These are phyloP conservation scores for Gambusia affinis DNA, from an alignment of 2,113 vertebrate species.

Conservation along the genomic window DNA sequence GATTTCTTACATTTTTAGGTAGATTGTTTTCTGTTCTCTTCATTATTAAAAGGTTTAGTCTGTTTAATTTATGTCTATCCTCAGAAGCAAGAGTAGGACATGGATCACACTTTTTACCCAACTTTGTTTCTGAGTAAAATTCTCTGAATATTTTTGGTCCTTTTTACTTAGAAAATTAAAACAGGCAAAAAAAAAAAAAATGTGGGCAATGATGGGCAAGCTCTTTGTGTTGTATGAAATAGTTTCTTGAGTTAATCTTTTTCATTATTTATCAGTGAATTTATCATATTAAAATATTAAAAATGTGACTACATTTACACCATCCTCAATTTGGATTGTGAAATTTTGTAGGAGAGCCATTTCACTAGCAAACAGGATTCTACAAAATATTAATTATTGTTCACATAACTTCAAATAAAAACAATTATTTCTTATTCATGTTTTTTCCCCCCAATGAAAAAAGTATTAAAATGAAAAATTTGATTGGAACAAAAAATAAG, in stretches of 20 bases:
- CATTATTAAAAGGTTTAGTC: too few relatives aligned
- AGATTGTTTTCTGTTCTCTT: too few relatives aligned
- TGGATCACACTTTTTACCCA: too few relatives aligned
- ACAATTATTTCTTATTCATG: neutral
- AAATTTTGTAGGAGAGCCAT: neutral
- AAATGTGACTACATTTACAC: neutral
- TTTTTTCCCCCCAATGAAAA: neutral
- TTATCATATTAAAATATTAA: neutral
- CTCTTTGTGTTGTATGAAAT: neutral
- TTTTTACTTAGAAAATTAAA: neutral
- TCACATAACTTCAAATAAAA: neutral
- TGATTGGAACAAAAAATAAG: neutral
- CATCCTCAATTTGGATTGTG: neutral
- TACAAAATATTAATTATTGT: too few relatives aligned
- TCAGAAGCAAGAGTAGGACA: too few relatives aligned
- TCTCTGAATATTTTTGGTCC: neutral
- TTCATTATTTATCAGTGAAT: neutral
- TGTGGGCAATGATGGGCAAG: neutral
- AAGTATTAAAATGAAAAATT: neutral
- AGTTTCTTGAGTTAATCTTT: neutral
- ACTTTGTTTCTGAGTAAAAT: neutral
- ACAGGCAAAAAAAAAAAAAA: too few relatives aligned
- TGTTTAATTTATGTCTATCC: too few relatives aligned
- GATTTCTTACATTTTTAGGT: too few relatives aligned
- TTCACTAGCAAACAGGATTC: neutral